Conservation (phyloP, 2,113 vertebrate species). For the Phaethornis superciliosus region DNA sequence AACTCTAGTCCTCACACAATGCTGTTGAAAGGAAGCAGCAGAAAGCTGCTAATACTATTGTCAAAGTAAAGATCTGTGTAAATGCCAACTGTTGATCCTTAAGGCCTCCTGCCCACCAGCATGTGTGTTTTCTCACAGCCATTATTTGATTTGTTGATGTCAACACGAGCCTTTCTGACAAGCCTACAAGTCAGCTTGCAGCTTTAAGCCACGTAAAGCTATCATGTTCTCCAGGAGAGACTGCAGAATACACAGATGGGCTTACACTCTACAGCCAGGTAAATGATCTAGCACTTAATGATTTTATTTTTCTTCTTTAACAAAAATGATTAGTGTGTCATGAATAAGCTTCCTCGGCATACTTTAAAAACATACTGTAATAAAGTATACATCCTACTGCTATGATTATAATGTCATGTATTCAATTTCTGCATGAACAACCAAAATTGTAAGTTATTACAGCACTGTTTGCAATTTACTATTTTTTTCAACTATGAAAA, state of each 20-base stretch:
- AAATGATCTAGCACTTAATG: conserved; percentile 8
- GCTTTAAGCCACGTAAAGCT: background rate
- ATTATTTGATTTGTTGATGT: background rate
- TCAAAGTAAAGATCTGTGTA: conserved; percentile 20
- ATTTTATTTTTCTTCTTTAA: conserved; percentile 61
- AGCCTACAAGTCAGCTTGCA: background rate
- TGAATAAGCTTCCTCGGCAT: conserved; percentile 16
- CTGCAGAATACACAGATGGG: background rate
- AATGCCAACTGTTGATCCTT: background rate
- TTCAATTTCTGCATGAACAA: conserved; percentile 12
- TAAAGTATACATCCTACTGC: conserved; percentile 31
- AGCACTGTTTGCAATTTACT: background rate
- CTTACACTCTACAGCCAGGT: background rate
- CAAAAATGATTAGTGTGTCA: background rate
- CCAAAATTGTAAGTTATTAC: conserved; percentile 11
- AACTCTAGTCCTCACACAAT: background rate
- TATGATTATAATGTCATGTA: conserved; percentile 49
- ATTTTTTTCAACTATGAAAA: background rate
- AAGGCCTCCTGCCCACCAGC: background rate
- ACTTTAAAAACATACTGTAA: conserved; percentile 10
- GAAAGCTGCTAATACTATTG: conserved; percentile 4
- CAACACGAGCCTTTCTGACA: background rate
- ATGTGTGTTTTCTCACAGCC: background rate
- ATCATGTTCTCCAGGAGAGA: background rate
- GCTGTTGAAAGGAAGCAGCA: background rate